Conservation (phyloP, 2,113 vertebrate genomes). For the Euleptes europaea region DNA sequence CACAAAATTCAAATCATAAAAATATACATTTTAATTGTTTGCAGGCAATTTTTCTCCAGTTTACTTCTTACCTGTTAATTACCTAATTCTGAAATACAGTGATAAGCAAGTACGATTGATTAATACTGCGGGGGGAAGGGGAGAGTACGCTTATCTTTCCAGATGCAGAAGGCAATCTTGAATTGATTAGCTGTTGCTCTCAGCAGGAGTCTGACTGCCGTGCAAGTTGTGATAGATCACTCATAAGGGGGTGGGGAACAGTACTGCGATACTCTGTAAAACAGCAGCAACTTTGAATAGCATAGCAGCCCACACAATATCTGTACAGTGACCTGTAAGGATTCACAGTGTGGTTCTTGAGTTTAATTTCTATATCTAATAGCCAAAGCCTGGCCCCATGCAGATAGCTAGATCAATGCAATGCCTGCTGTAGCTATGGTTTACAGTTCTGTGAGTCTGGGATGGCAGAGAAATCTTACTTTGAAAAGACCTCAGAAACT, state of each 20-base stretch:
- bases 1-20: not conserved
- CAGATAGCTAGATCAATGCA: no score
- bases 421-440: no score
- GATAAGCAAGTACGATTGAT: slow-evolving; percentile 36
- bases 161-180: slow-evolving; percentile 34
- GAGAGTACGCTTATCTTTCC: slow-evolving; percentile 46
- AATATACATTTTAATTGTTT: not conserved
- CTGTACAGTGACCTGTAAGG: not conserved
- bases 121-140: slow-evolving; percentile 30
- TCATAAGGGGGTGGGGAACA: not conserved
- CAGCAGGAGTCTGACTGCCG: slow-evolving; percentile 38
- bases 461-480: no score
- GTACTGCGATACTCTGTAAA: not conserved
- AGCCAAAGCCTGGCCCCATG: no score
- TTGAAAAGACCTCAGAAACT: no score
- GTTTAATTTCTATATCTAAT: not conserved
- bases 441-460: no score
- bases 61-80: not conserved
- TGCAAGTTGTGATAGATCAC: not conserved
- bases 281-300: accelerated
- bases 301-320: not conserved
- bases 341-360: not conserved
- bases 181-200: slow-evolving; percentile 47
- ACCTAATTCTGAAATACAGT: slow-evolving; percentile 42
- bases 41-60: not conserved